Conservation (phyloP, 1,140 invertebrate species). For the Lethrus apterus region DNA sequence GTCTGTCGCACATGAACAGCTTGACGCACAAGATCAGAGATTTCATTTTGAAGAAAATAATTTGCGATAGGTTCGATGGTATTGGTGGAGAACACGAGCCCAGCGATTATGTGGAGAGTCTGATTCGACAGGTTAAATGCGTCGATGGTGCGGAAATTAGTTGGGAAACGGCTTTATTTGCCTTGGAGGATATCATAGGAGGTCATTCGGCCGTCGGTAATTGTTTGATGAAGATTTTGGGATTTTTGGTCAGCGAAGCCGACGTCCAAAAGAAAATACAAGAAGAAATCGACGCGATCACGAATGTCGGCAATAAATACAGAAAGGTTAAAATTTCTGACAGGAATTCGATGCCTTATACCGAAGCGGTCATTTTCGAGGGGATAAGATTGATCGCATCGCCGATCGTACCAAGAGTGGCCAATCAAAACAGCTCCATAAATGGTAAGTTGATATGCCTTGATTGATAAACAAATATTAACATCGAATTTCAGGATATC, state of each 20-base stretch:
- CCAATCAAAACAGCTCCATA: slow-evolving; percentile 66
- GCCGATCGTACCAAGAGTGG: slow-evolving; percentile 84
- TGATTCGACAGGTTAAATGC: slow-evolving; percentile 53
- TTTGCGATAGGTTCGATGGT: slow-evolving; percentile 49
- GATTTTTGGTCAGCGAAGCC: slow-evolving; percentile 40
- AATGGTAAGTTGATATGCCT: slow-evolving; percentile 41
- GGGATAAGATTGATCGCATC: slow-evolving; percentile 71
- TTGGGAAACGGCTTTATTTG: slow-evolving; percentile 62
- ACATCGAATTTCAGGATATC: slow-evolving; percentile 46
- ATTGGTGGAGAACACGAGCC: slow-evolving; percentile 47
- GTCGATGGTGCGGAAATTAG: slow-evolving; percentile 47
- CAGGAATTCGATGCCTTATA: slow-evolving; percentile 63
- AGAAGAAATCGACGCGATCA: slow-evolving; percentile 57
- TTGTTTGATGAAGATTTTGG: slow-evolving; percentile 54
- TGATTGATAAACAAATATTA: background rate
- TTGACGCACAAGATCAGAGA: slow-evolving; percentile 61
- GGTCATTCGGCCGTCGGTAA: slow-evolving; percentile 84
- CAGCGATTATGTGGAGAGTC: slow-evolving; percentile 65
- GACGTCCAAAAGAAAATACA: slow-evolving; percentile 59
- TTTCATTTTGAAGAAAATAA: slow-evolving; percentile 65
- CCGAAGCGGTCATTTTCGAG: slow-evolving; percentile 73
- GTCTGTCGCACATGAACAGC: slow-evolving; percentile 56
- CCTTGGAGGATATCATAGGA: slow-evolving; percentile 77
- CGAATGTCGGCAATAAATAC: slow-evolving; percentile 23
- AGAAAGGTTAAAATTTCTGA: slow-evolving; percentile 42